These are phyloP conservation scores for Dioctria rufipes DNA, from an alignment of 2,888 invertebrate species.

Conservation along the genomic window DNA sequence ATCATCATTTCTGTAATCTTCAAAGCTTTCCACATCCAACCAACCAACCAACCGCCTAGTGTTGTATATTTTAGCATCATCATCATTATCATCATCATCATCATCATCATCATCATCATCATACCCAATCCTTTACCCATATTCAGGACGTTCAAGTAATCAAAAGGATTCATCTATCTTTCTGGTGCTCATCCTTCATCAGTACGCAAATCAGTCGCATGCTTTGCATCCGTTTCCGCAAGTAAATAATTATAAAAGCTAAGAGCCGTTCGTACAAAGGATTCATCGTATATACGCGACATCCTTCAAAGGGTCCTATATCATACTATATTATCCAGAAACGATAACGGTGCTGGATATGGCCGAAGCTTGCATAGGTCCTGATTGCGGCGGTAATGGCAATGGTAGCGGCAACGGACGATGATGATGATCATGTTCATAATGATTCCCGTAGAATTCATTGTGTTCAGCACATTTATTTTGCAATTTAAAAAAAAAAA, in stretches of 20 bases:
- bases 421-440: constrained; percentile 29
- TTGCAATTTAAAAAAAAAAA: constrained; percentile 46
- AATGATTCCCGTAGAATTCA: constrained; percentile 42
- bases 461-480: constrained; percentile 52
- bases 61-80: constrained; percentile 32
- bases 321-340: not conserved
- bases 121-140: constrained; percentile 47
- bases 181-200: constrained; percentile 39
- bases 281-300: not conserved
- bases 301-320: constrained; percentile 22
- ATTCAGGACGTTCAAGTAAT: constrained; percentile 47
- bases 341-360: not conserved
- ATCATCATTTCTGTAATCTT: constrained; percentile 24
- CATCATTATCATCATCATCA: not conserved
- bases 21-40: constrained; percentile 24
- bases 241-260: constrained; percentile 55
- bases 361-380: not conserved
- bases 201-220: constrained; percentile 52
- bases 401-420: too few species aligned
- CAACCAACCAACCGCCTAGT: not conserved
- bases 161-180: constrained; percentile 43
- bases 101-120: constrained; percentile 20
- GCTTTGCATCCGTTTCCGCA: constrained; percentile 43
- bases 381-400: constrained; percentile 26
- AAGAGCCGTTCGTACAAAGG: constrained; percentile 30